A percentile compares a stretch with the other conserved stretches of the same genome.
Conservation (phyloP, 2,888 invertebrate genomes). For the Yponomeuta evonymella region DNA sequence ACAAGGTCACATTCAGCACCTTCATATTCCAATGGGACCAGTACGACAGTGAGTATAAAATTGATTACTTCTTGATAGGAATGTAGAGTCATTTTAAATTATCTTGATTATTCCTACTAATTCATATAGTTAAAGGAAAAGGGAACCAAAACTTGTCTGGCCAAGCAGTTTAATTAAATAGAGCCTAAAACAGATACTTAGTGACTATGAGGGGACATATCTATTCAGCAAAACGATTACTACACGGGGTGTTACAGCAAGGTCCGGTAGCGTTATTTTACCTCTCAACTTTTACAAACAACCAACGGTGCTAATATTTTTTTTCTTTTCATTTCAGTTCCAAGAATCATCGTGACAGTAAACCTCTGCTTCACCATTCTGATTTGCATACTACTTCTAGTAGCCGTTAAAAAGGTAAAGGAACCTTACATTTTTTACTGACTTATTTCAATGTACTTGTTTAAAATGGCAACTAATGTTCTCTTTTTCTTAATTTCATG, state of each 20-base stretch:
- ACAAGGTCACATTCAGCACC: slow-evolving; percentile 82
- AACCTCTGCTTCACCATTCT: slow-evolving; percentile 89
- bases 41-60: slow-evolving; percentile 72
- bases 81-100: no score
- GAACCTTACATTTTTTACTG: neutral
- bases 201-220: no score
- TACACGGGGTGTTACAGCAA: no score
- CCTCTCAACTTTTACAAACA: no score
- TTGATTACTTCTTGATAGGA: no score
- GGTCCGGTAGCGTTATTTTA: no score
- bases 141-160: no score
- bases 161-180: no score
- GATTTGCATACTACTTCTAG: slow-evolving; percentile 84
- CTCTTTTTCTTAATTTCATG: slow-evolving; percentile 23
- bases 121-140: no score
- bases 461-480: neutral
- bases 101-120: no score
- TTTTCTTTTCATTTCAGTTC: slow-evolving; percentile 70
- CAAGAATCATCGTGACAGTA: slow-evolving; percentile 84
- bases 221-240: no score
- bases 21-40: slow-evolving; percentile 83
- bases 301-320: neutral
- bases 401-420: slow-evolving; percentile 84
- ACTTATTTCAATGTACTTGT: slow-evolving; percentile 13
- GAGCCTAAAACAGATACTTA: no score